Percentiles rank a stretch among this genome's conserved stretches.
Evolutionary conservation across 2,888 invertebrate genomes (phyloP).

Genomic region (Acrobeloides nanus): DNA sequence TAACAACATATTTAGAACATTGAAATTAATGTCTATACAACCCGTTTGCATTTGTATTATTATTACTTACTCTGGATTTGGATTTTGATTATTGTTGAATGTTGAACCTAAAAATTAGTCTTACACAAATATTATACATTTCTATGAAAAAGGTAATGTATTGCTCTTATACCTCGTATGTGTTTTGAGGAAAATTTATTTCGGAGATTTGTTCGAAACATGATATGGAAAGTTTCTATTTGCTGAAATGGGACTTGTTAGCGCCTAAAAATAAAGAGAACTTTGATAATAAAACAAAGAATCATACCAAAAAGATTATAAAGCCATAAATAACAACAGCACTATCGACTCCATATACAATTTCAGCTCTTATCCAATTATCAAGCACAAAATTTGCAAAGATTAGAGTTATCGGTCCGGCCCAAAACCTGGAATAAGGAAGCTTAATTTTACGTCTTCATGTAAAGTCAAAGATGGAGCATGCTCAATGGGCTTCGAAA

Average conservation of each 20-base stretch:
- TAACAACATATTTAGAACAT: too few relatives aligned
- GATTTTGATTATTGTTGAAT: too few relatives aligned
- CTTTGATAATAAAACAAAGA: too few relatives aligned
- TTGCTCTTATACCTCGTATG: conserved; percentile 28
- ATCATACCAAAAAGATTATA: conserved; percentile 65
- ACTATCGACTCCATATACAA: conserved; percentile 66
- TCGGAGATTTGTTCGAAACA: conserved; percentile 66
- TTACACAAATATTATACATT: too few relatives aligned
- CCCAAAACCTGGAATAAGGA: conserved; percentile 65
- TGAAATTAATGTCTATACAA: too few relatives aligned
- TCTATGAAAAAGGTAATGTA: too few relatives aligned
- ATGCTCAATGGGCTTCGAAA: too few relatives aligned
- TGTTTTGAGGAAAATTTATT: conserved; percentile 28
- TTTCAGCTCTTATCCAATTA: conserved; percentile 71
- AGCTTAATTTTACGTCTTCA: neutral
- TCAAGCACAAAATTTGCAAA: conserved; percentile 73
- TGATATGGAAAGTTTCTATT: conserved; percentile 85
- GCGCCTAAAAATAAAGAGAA: conserved; percentile 61
- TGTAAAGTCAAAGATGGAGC: neutral
- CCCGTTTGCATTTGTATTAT: too few relatives aligned
- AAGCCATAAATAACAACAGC: conserved; percentile 67
- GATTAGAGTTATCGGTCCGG: conserved; percentile 71
- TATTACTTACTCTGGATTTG: too few relatives aligned
- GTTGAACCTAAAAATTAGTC: too few relatives aligned
- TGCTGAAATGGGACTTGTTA: conserved; percentile 75